A percentile compares a stretch with the other conserved stretches of the same genome.
Evolutionary conservation across 2,888 invertebrate genomes (phyloP).

Genomic region (Cosmia trapezina): DNA sequence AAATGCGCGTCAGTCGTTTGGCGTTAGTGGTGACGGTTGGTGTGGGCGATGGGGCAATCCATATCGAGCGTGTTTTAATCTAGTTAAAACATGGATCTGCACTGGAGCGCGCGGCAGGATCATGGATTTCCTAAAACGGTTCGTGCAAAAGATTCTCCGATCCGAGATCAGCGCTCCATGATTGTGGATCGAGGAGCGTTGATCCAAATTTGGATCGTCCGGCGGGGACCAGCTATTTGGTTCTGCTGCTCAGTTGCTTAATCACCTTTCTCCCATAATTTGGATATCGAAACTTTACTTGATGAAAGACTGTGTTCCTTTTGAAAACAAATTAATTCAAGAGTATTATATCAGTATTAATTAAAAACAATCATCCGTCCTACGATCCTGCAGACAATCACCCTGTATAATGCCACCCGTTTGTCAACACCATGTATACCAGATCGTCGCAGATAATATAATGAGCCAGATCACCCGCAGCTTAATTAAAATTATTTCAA

Average conservation of each 20-base stretch:
- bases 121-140: too few relatives aligned
- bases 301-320: neutral
- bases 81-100: too few relatives aligned
- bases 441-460: constrained; percentile 32
- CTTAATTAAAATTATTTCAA: constrained; percentile 52
- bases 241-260: neutral
- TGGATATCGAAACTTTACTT: neutral
- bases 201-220: too few relatives aligned
- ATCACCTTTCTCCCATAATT: neutral
- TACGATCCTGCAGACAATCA: neutral
- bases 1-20: too few relatives aligned
- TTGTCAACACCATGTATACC: constrained; percentile 30
- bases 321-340: neutral
- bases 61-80: too few relatives aligned
- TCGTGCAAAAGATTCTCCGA: too few relatives aligned
- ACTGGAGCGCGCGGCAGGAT: too few relatives aligned
- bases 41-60: too few relatives aligned
- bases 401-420: neutral
- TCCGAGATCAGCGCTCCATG: too few relatives aligned
- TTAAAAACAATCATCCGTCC: neutral
- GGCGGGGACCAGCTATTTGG: neutral
- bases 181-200: too few relatives aligned
- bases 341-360: neutral
- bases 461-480: constrained; percentile 47
- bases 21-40: too few relatives aligned